A percentile compares a stretch with the other conserved stretches of the same genome.
Evolutionary conservation across 1,140 invertebrate species (phyloP).

Genomic region (Formica exsecta): DNA sequence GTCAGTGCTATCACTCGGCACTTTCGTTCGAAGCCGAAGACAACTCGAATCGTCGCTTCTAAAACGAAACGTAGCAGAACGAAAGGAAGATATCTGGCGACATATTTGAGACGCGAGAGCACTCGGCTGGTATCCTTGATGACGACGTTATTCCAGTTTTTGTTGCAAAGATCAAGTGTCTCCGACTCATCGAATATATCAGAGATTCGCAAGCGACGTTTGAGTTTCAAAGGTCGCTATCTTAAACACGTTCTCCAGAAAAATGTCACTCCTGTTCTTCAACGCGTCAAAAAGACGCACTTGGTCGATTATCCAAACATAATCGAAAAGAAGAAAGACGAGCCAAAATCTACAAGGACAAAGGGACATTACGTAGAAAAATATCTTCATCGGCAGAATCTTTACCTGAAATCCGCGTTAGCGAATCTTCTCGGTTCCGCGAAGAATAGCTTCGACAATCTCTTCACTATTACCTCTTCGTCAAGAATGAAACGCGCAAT

Average conservation of each 20-base stretch:
- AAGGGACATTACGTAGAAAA: slow-evolving; percentile 73
- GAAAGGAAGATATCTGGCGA: slow-evolving; percentile 40
- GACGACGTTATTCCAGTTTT: slow-evolving; percentile 40
- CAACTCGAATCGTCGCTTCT: not conserved
- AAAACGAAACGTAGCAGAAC: slow-evolving; percentile 6
- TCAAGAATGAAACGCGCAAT: slow-evolving; percentile 35
- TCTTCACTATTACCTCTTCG: not conserved
- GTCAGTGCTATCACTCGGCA: slow-evolving; percentile 21
- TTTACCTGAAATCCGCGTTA: not conserved
- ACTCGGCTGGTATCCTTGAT: slow-evolving; percentile 24
- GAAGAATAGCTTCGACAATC: not conserved
- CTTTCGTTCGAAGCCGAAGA: slow-evolving; percentile 13
- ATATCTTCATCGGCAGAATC: slow-evolving; percentile 41
- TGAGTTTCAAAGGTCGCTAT: slow-evolving; percentile 60
- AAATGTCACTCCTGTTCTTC: slow-evolving; percentile 24
- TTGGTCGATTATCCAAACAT: too few relatives aligned
- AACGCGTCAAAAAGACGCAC: slow-evolving; percentile 13
- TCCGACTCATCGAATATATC: not conserved
- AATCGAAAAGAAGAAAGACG: not conserved
- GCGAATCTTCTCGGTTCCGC: not conserved
- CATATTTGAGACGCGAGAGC: slow-evolving; percentile 34
- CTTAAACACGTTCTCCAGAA: slow-evolving; percentile 47
- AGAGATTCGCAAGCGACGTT: slow-evolving; percentile 45
- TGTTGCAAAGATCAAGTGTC: slow-evolving; percentile 22
- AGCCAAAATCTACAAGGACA: slow-evolving; percentile 22